Conservation (phyloP, 30 jellyfish, hydroid and myxozoan genomes). For the Sanderia malayensis region DNA sequence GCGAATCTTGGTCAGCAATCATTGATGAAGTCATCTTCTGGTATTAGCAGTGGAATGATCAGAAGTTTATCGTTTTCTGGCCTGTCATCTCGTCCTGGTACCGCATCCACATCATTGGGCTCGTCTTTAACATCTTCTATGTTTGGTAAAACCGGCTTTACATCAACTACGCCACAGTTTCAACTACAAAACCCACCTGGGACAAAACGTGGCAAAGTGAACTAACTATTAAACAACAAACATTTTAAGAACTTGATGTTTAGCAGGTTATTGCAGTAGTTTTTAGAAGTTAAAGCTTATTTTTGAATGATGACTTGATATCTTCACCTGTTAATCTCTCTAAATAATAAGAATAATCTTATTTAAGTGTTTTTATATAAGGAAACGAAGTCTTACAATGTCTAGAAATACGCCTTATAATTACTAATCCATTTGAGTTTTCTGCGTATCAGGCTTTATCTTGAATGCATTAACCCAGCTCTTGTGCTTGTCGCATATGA, state of each 20-base stretch:
- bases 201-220: conserved; percentile 68
- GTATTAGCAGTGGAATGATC: conserved; percentile 28
- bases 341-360: no score
- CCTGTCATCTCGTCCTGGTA: conserved; percentile 39
- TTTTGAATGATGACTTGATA: background rate
- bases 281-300: no score
- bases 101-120: conserved; percentile 41
- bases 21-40: conserved; percentile 8
- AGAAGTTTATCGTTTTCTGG: conserved; percentile 54
- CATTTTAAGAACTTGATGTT: background rate
- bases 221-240: no score
- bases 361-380: no score
- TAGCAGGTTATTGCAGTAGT: background rate
- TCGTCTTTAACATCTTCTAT: conserved; percentile 34
- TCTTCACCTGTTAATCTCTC: no score
- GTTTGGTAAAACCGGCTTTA: conserved; percentile 37
- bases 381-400: no score
- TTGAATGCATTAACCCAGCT: no score
- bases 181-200: conserved; percentile 83
- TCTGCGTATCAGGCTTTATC: no score
- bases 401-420: no score
- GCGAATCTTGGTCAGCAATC: conserved; percentile 9
- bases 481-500: no score
- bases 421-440: no score
- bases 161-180: conserved; percentile 53